These are phyloP conservation scores for Capromys pilorides DNA, from an alignment of 2,797 vertebrate species.

Conservation along the genomic window DNA sequence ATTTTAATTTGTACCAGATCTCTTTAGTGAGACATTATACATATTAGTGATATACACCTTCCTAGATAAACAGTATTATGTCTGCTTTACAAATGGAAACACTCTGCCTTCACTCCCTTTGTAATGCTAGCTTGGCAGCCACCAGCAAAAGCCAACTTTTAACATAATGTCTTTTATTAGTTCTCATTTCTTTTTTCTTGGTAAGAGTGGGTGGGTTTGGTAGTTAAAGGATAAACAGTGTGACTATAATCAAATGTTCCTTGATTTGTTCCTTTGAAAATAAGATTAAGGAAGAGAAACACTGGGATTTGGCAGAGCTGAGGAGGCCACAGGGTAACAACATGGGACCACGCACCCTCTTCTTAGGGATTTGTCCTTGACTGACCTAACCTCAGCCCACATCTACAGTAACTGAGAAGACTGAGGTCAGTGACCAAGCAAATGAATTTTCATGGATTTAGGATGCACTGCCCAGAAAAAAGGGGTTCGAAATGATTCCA, in stretches of 20 bases:
- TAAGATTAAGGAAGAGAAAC: constrained; percentile 32
- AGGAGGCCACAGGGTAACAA: neutral
- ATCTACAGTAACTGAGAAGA: neutral
- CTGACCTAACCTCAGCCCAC: constrained; percentile 37
- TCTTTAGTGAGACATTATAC: neutral
- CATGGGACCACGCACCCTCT: neutral
- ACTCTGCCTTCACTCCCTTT: neutral
- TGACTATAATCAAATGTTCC: neutral
- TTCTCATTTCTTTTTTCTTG: neutral
- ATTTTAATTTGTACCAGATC: neutral
- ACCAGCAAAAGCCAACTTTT: constrained; percentile 15
- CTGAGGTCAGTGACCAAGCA: neutral
- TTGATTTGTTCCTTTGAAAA: constrained; percentile 25
- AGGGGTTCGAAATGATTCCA: constrained; percentile 2
- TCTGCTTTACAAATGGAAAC: constrained; percentile 1
- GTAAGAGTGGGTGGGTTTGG: neutral
- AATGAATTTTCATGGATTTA: constrained; percentile 23
- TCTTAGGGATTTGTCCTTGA: neutral
- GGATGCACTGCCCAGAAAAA: neutral
- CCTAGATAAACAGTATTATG: neutral
- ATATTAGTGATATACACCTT: neutral
- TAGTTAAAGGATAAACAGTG: constrained; percentile 32
- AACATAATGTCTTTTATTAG: neutral
- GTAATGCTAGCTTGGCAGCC: neutral
- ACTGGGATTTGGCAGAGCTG: neutral